Evolutionary conservation across 92 coral and sea anemone species (phyloP).

Genomic region (Parazoanthus atlanticus): DNA sequence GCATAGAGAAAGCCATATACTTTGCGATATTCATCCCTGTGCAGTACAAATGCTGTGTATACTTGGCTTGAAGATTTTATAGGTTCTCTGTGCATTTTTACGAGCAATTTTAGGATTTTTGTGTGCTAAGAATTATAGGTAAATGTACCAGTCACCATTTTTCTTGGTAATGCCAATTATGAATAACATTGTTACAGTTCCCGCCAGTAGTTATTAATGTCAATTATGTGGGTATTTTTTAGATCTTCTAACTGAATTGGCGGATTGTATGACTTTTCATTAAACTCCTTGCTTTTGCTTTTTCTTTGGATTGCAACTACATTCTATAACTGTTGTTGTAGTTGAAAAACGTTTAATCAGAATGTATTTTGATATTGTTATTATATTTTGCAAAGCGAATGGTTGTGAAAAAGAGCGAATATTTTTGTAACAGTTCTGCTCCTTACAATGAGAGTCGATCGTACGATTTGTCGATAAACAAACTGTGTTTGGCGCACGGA

Average conservation of each 20-base stretch:
- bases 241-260: not conserved
- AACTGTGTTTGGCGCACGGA: not conserved
- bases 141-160: no score
- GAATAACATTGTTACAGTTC: not conserved
- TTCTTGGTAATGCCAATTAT: no score
- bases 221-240: not conserved
- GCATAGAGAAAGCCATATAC: no score
- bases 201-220: not conserved
- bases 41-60: no score
- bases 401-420: not conserved
- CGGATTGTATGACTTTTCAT: not conserved
- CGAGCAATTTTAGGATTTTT: no score
- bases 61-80: no score
- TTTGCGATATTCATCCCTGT: no score
- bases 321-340: no score
- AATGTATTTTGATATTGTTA: not conserved
- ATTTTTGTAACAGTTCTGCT: not conserved
- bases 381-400: not conserved
- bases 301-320: not conserved
- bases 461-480: not conserved
- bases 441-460: no score
- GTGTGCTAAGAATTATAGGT: no score
- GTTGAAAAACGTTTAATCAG: not conserved
- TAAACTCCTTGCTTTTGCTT: not conserved
- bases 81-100: no score